These are phyloP conservation scores for Temnopleurus reevesii DNA, from an alignment of 53 echinoderm and acorn worm species.

Conservation along the genomic window DNA sequence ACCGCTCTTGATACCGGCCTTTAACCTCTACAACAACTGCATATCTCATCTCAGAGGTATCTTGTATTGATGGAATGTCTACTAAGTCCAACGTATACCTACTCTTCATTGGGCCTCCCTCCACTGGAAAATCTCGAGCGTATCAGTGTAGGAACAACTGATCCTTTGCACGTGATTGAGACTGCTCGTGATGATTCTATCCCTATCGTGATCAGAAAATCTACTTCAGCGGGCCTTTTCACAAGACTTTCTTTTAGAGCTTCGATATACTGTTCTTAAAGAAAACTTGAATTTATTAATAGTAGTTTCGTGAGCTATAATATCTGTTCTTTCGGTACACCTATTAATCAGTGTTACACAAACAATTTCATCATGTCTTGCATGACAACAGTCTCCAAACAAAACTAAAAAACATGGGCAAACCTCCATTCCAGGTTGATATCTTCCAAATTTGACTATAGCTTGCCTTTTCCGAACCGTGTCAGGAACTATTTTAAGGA, in stretches of 20 bases:
- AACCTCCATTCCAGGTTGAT: conserved; percentile 11
- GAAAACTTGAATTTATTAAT: too few relatives aligned
- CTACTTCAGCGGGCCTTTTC: not conserved
- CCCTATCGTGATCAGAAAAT: not conserved
- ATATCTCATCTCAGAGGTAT: too few relatives aligned
- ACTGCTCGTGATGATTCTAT: not conserved
- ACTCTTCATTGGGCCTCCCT: not conserved
- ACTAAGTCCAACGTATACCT: not conserved
- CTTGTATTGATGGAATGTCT: not conserved
- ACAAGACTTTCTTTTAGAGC: too few relatives aligned
- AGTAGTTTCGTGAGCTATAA: too few relatives aligned
- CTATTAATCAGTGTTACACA: too few relatives aligned
- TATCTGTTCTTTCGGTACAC: too few relatives aligned
- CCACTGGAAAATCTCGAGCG: not conserved
- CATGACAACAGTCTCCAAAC: not conserved
- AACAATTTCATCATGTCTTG: conserved; percentile 16
- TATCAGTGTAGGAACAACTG: not conserved
- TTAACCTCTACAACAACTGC: too few relatives aligned
- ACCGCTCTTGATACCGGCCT: not conserved
- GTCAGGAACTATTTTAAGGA: conserved; percentile 15
- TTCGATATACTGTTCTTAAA: too few relatives aligned
- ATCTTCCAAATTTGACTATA: not conserved
- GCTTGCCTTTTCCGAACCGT: not conserved
- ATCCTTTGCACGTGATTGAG: not conserved
- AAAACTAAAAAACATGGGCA: conserved; percentile 34